A percentile compares a stretch with the other conserved stretches of the same genome.
Conservation (phyloP, 1,140 invertebrate genomes). For the Macrobrachium nipponense region DNA sequence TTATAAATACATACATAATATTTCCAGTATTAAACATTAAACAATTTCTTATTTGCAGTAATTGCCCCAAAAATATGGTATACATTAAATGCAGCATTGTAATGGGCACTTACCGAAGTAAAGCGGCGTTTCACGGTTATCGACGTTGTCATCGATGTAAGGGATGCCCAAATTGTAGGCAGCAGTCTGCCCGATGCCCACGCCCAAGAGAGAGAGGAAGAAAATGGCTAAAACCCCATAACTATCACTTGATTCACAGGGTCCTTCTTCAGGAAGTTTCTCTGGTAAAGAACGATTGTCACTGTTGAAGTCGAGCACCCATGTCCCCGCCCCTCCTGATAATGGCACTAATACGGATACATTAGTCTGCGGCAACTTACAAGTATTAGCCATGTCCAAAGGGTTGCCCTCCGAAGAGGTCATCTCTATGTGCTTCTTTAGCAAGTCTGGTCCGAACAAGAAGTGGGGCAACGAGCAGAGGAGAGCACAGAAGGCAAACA, state of each 20-base stretch:
- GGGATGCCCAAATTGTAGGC: slow-evolving; percentile 84
- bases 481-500: slow-evolving; percentile 88
- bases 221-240: slow-evolving; percentile 78
- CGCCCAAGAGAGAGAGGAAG: slow-evolving; percentile 86
- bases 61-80: slow-evolving; percentile 4
- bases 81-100: neutral
- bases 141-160: slow-evolving; percentile 94
- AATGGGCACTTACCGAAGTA: slow-evolving; percentile 82
- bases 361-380: neutral
- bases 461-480: slow-evolving; percentile 80
- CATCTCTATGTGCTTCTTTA: slow-evolving; percentile 62
- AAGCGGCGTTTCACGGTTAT: slow-evolving; percentile 89
- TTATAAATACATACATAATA: no score
- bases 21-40: neutral
- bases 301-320: no score
- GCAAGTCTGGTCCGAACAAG: slow-evolving; percentile 49
- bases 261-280: neutral
- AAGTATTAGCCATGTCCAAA: slow-evolving; percentile 34
- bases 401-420: slow-evolving; percentile 62
- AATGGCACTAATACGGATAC: neutral
- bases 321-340: no score
- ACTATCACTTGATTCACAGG: slow-evolving; percentile 38
- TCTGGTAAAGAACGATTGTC: neutral
- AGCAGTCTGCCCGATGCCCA: slow-evolving; percentile 93
- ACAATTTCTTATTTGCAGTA: neutral